Conservation (phyloP, 2,797 vertebrate species). For the Monodelphis domestica region DNA sequence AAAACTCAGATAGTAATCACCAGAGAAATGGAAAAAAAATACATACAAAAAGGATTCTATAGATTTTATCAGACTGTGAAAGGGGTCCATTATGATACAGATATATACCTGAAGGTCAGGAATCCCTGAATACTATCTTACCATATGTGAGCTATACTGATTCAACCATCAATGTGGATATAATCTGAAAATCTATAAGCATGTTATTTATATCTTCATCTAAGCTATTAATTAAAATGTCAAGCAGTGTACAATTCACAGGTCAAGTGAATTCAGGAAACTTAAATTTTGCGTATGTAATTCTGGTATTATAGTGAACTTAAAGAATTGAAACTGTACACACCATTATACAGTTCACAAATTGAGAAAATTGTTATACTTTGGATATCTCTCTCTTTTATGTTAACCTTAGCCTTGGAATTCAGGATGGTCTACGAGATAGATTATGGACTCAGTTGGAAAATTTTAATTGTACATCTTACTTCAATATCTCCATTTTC, state of each 20-base stretch:
- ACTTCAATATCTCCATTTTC: neutral
- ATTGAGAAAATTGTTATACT: neutral
- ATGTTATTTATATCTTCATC: too few relatives aligned
- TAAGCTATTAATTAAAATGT: too few relatives aligned
- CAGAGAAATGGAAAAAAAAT: too few relatives aligned
- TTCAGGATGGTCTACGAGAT: neutral
- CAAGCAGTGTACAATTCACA: too few relatives aligned
- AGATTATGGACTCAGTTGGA: neutral
- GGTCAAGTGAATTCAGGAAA: neutral
- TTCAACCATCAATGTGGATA: too few relatives aligned
- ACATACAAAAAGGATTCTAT: too few relatives aligned
- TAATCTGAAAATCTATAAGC: too few relatives aligned
- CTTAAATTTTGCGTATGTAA: neutral
- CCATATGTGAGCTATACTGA: too few relatives aligned
- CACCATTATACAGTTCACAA: neutral
- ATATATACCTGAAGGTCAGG: too few relatives aligned
- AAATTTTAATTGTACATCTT: neutral
- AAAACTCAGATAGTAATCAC: neutral
- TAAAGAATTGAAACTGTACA: neutral
- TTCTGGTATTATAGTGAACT: neutral
- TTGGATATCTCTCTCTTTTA: neutral
- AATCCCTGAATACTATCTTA: too few relatives aligned
- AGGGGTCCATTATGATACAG: too few relatives aligned
- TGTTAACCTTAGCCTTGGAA: neutral
- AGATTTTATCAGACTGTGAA: too few relatives aligned